phyloP scores from a whole-genome alignment of 2,113 vertebrate species.

The Capreolus pygargus region DNA sequence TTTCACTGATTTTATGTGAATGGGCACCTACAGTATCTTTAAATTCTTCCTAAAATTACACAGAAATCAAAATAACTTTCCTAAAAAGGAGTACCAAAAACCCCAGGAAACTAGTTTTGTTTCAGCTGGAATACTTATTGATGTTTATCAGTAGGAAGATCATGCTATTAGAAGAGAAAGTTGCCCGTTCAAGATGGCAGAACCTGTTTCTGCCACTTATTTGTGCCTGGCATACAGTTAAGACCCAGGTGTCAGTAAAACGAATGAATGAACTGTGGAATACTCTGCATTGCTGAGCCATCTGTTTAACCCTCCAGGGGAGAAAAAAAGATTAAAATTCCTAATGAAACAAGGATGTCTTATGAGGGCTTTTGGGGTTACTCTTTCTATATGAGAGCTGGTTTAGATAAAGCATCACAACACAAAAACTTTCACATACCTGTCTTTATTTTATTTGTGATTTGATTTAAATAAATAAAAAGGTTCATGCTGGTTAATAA shows the following conservation, averaged over 20 bases:
- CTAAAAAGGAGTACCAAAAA: neutral
- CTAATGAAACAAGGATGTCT: neutral
- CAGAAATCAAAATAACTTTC: neutral
- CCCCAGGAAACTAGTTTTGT: neutral
- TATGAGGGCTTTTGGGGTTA: neutral
- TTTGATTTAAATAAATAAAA: conserved; percentile 66
- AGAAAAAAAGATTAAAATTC: neutral
- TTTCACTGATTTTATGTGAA: neutral
- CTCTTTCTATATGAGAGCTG: neutral
- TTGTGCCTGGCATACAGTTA: neutral
- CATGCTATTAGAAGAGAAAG: neutral
- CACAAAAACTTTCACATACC: conserved; percentile 70
- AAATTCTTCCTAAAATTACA: neutral
- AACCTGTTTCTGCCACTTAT: neutral
- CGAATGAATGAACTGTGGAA: neutral
- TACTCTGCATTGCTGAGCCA: neutral
- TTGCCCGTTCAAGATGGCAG: neutral
- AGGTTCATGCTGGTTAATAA: conserved; percentile 61
- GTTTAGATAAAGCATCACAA: conserved; percentile 75
- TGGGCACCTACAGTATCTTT: neutral
- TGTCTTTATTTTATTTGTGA: conserved; percentile 78
- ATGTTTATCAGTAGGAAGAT: neutral
- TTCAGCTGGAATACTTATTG: neutral
- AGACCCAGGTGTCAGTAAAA: neutral
- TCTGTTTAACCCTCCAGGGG: neutral